phyloP scores from a whole-genome alignment of 2,797 vertebrate species.

The Oreonectes daqikongensis region DNA sequence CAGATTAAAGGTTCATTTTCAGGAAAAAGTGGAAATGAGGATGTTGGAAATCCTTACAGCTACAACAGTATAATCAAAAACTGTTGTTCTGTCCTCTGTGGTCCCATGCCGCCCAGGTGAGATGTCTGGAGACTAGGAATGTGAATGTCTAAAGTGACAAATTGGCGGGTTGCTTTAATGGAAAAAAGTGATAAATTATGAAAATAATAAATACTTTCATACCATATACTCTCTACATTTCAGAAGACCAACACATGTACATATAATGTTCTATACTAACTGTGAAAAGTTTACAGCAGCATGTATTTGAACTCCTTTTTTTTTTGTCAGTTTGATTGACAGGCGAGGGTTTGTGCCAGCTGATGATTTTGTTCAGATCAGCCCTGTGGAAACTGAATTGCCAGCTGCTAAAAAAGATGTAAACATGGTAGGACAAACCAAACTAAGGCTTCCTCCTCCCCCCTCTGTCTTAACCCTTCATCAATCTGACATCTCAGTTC shows the following conservation, averaged over 20 bases:
- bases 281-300: background rate
- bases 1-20: constrained; percentile 98
- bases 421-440: constrained; percentile 87
- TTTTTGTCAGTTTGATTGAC: constrained; percentile 85
- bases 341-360: constrained; percentile 87
- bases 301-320: constrained; percentile 35
- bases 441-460: constrained; percentile 58
- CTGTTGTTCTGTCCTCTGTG: constrained; percentile 92
- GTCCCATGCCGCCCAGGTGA: constrained; percentile 93
- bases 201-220: too few species aligned
- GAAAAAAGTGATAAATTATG: too few species aligned
- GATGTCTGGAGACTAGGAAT: constrained; percentile 1
- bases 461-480: constrained; percentile 57
- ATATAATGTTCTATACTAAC: too few species aligned
- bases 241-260: too few species aligned
- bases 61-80: constrained; percentile 89
- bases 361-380: constrained; percentile 73
- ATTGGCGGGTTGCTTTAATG: background rate
- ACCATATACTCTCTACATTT: too few species aligned
- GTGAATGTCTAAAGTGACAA: background rate
- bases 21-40: constrained; percentile 85
- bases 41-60: constrained; percentile 90
- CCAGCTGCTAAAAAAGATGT: constrained; percentile 80
- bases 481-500: constrained; percentile 29
- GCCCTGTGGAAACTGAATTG: constrained; percentile 72